Evolutionary conservation across 2,888 invertebrate species (phyloP), one percentile per base, ranked within the genome.

Genomic region (Chymomyza fuscimana): DNA sequence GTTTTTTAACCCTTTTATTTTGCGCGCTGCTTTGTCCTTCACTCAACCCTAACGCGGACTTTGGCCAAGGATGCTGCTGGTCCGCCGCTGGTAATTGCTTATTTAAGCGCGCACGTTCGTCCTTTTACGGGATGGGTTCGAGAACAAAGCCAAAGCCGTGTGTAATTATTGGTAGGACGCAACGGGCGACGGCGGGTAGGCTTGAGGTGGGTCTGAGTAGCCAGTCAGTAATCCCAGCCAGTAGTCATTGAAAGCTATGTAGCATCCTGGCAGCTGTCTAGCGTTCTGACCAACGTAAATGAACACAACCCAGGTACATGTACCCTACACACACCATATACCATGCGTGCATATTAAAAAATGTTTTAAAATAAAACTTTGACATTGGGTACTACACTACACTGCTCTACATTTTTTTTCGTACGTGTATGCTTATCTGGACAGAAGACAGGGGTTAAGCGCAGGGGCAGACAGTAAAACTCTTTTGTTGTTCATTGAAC

Each of bases 31-130:
- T 74, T 74, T 81, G 81, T 74, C 60, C 67, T 59, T 54, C 61
- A 65, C 74, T 72, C 78, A 72, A 73, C 70, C 73, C 74, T 66
- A 61, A 50, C n/a, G 50, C 50, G 60, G 85, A 82, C 82, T 71
- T 64, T 85, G 87, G 82, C 76, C 85, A 78, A 86, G 88, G 85
- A 84, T 85, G 81, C 84, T 87, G 67, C 67, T 67, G 46, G 60
- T 54, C 61, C 66, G 69, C 72, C 51, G 80, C 84, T 81, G 87
- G 87, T 86, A 86, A 86, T 86, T 88, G 86, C 86, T 88, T 86
- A 86, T 88, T 86, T 86, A 86, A 87, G 87, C 82, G 88, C 87
- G 82, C 79, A 69, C 72, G 70, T 79, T 76, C 85, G 87, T 88
- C 87, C 86, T 87, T 85, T 75, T 77, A 82, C 77, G 88, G 85